Evolutionary conservation across 2,113 vertebrate genomes (phyloP).

Genomic region (Scomber colias): DNA sequence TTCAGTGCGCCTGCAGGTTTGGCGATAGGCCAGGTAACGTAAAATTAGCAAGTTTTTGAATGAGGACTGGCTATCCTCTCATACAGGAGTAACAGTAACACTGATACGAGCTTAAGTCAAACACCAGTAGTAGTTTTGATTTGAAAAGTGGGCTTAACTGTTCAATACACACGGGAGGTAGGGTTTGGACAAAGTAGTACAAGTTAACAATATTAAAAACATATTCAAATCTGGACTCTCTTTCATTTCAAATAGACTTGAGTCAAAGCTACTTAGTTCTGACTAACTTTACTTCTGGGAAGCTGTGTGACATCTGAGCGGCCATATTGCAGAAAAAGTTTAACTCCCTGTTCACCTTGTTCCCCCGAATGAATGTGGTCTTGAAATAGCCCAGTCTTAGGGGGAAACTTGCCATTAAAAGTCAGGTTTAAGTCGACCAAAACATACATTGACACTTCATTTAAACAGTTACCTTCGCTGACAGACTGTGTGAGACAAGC

Average conservation of each 20-base stretch:
- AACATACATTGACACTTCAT: background rate
- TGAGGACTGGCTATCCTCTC: constrained; percentile 20
- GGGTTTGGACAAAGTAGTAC: constrained; percentile 1
- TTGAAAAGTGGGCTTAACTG: constrained; percentile 64
- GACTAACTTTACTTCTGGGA: constrained; percentile 49
- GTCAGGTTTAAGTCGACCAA: background rate
- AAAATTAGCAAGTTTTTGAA: constrained; percentile 36
- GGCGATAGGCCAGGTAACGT: background rate
- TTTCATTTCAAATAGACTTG: background rate
- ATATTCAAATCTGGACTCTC: background rate
- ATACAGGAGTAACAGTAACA: background rate
- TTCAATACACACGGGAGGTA: constrained; percentile 9
- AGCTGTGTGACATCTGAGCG: constrained; percentile 77
- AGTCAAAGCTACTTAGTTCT: background rate
- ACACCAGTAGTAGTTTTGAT: constrained; percentile 46
- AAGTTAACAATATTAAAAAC: background rate
- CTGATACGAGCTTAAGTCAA: background rate
- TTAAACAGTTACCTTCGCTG: background rate
- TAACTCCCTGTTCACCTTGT: constrained; percentile 79
- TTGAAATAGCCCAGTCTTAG: background rate
- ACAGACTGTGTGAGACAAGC: background rate
- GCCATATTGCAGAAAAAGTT: constrained; percentile 83
- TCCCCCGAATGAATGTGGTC: constrained; percentile 56
- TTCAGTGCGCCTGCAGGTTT: background rate
- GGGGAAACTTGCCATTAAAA: background rate